Evolutionary conservation across 2,113 vertebrate species (phyloP).

Genomic region (Bujurquina vittata): DNA sequence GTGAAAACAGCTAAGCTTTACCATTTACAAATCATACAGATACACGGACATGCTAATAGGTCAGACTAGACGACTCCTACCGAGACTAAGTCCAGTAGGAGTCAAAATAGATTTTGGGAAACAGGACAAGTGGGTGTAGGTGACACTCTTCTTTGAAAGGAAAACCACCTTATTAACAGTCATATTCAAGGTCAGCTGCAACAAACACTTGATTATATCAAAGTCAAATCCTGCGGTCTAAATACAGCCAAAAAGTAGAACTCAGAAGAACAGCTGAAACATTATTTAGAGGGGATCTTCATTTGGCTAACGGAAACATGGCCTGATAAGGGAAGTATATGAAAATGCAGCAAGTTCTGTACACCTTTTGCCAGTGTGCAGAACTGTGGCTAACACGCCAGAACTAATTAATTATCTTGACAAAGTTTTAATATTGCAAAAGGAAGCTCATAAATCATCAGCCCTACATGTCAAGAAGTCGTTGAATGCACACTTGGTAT

Average conservation of each 20-base stretch:
- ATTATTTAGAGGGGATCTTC: background rate
- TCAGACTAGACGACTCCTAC: constrained; percentile 1
- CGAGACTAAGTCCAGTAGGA: background rate
- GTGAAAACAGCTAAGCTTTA: constrained; percentile 68
- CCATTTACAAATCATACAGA: constrained; percentile 6
- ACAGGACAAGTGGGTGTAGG: background rate
- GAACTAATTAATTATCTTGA: background rate
- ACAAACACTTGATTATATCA: background rate
- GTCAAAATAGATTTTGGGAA: background rate
- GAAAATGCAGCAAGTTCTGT: background rate
- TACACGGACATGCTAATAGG: constrained; percentile 2
- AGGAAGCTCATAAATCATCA: background rate
- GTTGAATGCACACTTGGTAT: background rate
- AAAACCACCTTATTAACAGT: background rate
- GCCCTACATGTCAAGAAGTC: background rate
- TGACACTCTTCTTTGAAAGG: background rate
- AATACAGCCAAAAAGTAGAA: background rate
- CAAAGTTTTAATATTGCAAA: background rate
- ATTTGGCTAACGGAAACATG: background rate
- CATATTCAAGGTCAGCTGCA: background rate
- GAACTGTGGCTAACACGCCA: background rate
- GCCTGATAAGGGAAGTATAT: background rate
- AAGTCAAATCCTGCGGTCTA: background rate
- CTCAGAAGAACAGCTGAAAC: background rate
- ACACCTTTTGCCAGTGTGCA: background rate